Base-by-base conservation (phyloP, 2,113 vertebrate genomes). In the Jacana jacana region DNA sequence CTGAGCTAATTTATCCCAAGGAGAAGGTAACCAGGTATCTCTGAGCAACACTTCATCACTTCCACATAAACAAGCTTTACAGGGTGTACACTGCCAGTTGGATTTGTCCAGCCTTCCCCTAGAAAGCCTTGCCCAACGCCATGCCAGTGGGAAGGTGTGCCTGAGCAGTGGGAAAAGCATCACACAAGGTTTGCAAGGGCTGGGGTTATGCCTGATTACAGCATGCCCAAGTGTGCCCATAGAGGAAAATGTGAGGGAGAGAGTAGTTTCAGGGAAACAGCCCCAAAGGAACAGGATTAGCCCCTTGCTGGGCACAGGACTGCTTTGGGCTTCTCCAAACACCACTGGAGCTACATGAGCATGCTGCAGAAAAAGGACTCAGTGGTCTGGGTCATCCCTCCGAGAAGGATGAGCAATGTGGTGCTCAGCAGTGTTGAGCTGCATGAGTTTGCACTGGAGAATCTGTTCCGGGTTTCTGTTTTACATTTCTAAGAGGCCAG, bases 391-490 rank as follows among this genome's bases (percentile, higher is more conserved):
- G 76, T 33, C 33, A 39, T 10, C 33, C 33, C 39, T 31, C 30
- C n/a, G 33, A 5, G 85, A 52, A 65, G 58, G 66, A 72, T 55
- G 80, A 58, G 30, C 42, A 61, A 35, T 0, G 17, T 60, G 57
- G 64, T 31, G 64, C 64, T 72, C 70, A 61, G 76, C 86, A 82
- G 70, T 75, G 76, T 3, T 90, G 68, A 85, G 79, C 71, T 73
- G 35, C 11, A 1, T 81, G 58, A 82, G 81, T 88, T 93, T 84
- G 91, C 76, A 20, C 69, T 64, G 60, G 30, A 75, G 76, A 84
- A 71, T 66, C 80, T 78, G 82, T 42, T 64, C 80, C 24, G 68
- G 48, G 72, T 86, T 95, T 91, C 94, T 96, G 86, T 44, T 96
- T 92, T 86, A 51, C 51, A 3, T 94, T 92, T 95, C 85, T 76